Evolutionary conservation across 2,113 vertebrate species (phyloP), one percentile per base, ranked within the genome.

Genomic region (Syngnathoides biaculeatus): DNA sequence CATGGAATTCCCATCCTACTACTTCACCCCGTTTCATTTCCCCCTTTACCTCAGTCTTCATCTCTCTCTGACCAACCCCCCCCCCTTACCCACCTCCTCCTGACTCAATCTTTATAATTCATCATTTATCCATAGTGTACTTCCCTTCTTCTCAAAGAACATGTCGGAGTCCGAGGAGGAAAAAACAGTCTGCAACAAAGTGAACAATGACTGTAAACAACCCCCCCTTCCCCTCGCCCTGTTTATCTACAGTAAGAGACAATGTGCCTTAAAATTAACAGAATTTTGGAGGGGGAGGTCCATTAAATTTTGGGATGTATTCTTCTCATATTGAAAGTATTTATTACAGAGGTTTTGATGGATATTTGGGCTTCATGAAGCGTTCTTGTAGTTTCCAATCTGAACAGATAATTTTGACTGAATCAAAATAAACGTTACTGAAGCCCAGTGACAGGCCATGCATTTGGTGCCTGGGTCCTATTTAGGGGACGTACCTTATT

Each of bases 21-120:
- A 65, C 78, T 69, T 80, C 82, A 75, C 68, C 48, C 79, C 79
- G 35, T 81, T 83, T 84, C 69, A 80, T 87, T 84, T 83, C 48
- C 72, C 80, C 66, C 71, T 80, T 82, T 75, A 81, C 65, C 73
- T 58, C 64, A 67, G 62, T 57, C 63, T 53, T 58, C 69, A 35
- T 75, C 71, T 68, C 64, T 42, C 74, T 79, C 68, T 72, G n/a
- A 1, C 3, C n/a, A 1, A 10, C 56, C 48, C 74, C 14, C 45
- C 8, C 17, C 73, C n/a, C n/a, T n/a, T 50, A 1, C 3, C n/a
- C 5, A 10, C 56, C 48, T 75, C 14, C 45, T 20, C 17, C 73
- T 69, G 57, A 65, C 79, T 79, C 55, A 12, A 26, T 81, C 75
- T 52, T 75, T 68, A 67, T 74, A 69, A 57, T 69, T 69, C 69